Conservation (phyloP, 2,888 invertebrate genomes). For the Pherbina coryleti region DNA sequence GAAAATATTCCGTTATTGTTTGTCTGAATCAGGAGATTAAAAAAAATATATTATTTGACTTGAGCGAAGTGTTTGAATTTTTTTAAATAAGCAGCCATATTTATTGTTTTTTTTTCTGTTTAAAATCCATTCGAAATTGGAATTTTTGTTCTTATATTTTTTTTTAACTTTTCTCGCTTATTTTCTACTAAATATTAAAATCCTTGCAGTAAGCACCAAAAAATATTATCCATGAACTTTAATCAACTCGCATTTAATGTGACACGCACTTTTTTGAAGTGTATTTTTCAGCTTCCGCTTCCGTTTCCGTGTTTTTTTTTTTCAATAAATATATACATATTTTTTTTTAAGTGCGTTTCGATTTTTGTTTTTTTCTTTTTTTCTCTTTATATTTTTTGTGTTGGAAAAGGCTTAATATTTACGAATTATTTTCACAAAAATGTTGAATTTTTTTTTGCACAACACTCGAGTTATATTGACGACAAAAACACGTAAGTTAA, state of each 20-base stretch:
- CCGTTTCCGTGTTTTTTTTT: too few relatives aligned
- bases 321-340: too few relatives aligned
- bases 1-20: too few relatives aligned
- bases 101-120: too few relatives aligned
- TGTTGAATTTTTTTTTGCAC: background rate
- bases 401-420: background rate
- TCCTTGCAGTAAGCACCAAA: too few relatives aligned
- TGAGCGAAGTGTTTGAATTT: too few relatives aligned
- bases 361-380: background rate
- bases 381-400: background rate
- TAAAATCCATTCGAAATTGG: background rate
- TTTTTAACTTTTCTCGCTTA: constrained; percentile 12
- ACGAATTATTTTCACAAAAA: background rate
- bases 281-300: too few relatives aligned
- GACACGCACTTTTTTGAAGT: background rate
- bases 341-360: background rate
- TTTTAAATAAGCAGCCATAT: too few relatives aligned
- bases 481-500: background rate
- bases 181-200: background rate
- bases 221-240: too few relatives aligned
- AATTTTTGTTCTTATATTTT: constrained; percentile 26
- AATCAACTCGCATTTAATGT: too few relatives aligned
- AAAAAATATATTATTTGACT: too few relatives aligned
- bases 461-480: background rate
- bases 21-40: too few relatives aligned